Percentiles rank a stretch among this genome's conserved stretches.
phyloP scores from a whole-genome alignment of 2,113 vertebrate species.

The Atherinomorus stipes region DNA sequence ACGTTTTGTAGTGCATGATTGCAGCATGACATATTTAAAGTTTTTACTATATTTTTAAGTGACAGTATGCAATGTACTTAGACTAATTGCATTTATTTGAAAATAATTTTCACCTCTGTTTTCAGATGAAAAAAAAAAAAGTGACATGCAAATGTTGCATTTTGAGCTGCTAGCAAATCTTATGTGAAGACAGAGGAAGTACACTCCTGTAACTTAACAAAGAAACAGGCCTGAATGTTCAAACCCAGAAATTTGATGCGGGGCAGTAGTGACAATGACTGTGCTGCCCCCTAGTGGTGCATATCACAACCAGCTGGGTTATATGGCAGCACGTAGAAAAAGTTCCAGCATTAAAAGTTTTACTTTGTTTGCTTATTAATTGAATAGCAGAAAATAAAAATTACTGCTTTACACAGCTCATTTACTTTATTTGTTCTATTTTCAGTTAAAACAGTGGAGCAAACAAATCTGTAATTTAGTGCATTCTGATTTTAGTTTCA shows the following conservation, averaged over 20 bases:
- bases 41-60: no score
- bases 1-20: no score
- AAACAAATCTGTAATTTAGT: not conserved
- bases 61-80: no score
- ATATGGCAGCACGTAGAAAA: no score
- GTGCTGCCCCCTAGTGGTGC: slow-evolving; percentile 5
- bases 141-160: no score
- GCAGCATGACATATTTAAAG: no score
- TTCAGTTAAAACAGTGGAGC: not conserved
- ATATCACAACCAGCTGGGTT: not conserved
- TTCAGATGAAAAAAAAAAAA: not conserved
- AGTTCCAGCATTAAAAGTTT: no score
- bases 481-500: not conserved
- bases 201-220: not conserved
- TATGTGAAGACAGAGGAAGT: no score
- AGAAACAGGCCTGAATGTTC: not conserved
- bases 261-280: not conserved
- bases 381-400: not conserved
- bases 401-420: not conserved
- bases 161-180: no score
- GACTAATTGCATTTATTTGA: no score
- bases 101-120: not conserved
- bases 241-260: not conserved
- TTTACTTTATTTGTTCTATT: not conserved
- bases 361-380: not conserved